Evolutionary conservation across 2,888 invertebrate species (phyloP), one percentile per base, ranked within the genome.

Genomic region (Thalpophila matura): DNA sequence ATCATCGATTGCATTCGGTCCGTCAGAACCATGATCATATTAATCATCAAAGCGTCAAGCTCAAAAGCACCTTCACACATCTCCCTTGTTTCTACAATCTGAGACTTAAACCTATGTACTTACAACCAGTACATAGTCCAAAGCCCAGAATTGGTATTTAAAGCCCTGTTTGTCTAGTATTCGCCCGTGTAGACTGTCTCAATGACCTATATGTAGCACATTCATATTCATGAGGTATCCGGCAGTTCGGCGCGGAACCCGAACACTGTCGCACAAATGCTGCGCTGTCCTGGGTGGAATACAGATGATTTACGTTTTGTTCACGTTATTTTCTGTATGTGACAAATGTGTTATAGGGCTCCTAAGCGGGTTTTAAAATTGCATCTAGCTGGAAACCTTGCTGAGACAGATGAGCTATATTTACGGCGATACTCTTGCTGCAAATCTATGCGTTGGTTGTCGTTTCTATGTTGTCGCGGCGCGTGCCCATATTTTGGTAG

Each of bases 211-310:
- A 53, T 20, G 35, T 59, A 20, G 53, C 7, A 18, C 55, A 80
- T 79, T 57, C 69, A 79, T 79, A 79, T 79, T 79, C 79, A 79
- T 79, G 81, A 74, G 58, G 58, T 55, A 56, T 50, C 62, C 46
- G 53, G 40, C 31, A 53, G 46, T 61, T 53, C 55, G 53, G 49
- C 51, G 51, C 27, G 46, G 27, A 10, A 35, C 24, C 29, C 22
- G 26, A 43, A 58, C 50, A 56, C 20, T 65, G 74, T 74, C 56
- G 42, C 50, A 65, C 59, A 64, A 75, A 75, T 58, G 62, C 45
- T 27, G 20, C 2, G 29, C 35, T 47, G 43, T 47, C 14, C 64
- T 43, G 49, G 12, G 9, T 42, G 14, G 61, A 50, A 74, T 61
- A 42, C 18, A 16, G 31, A 54, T 24, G 37, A 50, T 68, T 65